These are phyloP conservation scores for Melanophora roralis DNA, from an alignment of 2,888 invertebrate species.

Conservation along the genomic window DNA sequence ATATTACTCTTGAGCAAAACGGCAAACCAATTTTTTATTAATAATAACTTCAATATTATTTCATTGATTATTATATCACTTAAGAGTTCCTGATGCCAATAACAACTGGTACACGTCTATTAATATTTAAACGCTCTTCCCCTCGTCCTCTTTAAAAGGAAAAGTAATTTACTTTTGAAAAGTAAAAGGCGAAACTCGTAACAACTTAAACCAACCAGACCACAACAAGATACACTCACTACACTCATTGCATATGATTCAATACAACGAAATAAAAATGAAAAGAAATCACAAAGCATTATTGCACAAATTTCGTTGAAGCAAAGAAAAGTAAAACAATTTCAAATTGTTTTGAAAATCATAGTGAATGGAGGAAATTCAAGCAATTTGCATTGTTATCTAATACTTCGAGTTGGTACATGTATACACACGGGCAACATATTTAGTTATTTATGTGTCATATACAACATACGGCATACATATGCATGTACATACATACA, in stretches of 20 bases:
- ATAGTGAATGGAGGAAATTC: constrained; percentile 74
- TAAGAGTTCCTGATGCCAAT: not conserved
- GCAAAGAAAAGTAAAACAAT: constrained; percentile 9
- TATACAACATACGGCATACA: not conserved
- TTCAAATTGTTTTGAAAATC: constrained; percentile 44
- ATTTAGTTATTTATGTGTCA: too few relatives aligned
- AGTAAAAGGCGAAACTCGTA: constrained; percentile 43
- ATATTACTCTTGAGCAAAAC: too few relatives aligned
- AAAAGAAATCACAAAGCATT: constrained; percentile 25
- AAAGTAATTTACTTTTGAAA: constrained; percentile 65
- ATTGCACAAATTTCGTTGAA: constrained; percentile 13
- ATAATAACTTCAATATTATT: too few relatives aligned
- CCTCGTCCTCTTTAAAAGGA: constrained; percentile 48
- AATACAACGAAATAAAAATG: constrained; percentile 28
- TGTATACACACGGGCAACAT: not conserved
- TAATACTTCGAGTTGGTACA: constrained; percentile 49
- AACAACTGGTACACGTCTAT: constrained; percentile 11
- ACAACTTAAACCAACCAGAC: constrained; percentile 20
- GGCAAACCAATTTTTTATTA: too few relatives aligned
- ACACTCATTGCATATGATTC: constrained; percentile 26
- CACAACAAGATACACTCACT: constrained; percentile 6
- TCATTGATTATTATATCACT: too few relatives aligned
- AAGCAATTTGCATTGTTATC: constrained; percentile 66
- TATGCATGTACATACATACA: not conserved
- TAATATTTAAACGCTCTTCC: not conserved